Evolutionary conservation across 2,113 vertebrate genomes (phyloP).

Genomic region (Phainopepla nitens): DNA sequence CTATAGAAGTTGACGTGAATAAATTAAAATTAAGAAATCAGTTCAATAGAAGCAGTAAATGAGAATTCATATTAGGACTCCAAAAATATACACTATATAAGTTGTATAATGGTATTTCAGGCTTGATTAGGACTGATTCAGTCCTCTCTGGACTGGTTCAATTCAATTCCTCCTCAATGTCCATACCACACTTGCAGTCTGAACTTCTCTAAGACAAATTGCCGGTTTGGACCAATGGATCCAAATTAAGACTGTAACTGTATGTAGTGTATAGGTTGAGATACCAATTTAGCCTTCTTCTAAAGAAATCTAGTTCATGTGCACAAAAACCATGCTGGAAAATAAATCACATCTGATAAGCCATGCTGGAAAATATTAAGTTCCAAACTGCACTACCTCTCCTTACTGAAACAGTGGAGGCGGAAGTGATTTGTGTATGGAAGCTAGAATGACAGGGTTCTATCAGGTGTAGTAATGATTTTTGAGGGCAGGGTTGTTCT

Average conservation of each 20-base stretch:
- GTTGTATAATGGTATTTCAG: background rate
- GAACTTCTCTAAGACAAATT: background rate
- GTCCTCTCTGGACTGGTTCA: background rate
- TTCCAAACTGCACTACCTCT: background rate
- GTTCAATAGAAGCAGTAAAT: background rate
- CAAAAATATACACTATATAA: background rate
- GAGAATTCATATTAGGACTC: background rate
- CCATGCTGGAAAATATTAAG: background rate
- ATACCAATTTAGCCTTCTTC: background rate
- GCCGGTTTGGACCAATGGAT: background rate
- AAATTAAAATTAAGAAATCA: background rate
- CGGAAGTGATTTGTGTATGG: background rate
- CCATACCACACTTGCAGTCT: background rate
- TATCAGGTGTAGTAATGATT: background rate
- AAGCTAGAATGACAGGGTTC: background rate
- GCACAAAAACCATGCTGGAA: background rate
- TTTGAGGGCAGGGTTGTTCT: background rate
- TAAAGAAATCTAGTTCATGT: background rate
- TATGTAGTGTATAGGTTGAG: background rate
- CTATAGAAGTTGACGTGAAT: background rate
- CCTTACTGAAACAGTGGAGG: background rate
- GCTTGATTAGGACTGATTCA: rapidly evolving
- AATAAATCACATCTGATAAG: background rate
- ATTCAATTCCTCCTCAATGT: background rate
- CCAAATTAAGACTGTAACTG: background rate